Evolutionary conservation across 2,888 invertebrate species (phyloP), one percentile per base, ranked within the genome.

Genomic region (Panzeria rudis): DNA sequence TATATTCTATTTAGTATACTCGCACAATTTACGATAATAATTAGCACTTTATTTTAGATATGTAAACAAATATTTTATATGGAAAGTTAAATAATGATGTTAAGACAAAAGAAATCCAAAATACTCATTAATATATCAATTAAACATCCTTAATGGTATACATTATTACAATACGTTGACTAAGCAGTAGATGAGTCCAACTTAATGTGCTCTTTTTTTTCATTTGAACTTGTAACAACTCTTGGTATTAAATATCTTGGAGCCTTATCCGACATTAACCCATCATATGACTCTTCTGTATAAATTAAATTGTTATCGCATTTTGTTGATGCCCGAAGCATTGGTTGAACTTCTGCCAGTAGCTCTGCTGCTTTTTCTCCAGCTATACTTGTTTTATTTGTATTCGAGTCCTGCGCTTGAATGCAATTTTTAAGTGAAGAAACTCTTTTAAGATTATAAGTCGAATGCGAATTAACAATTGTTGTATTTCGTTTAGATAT

Each of bases 341-440:
- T 73, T 0, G 90, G 90, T 92, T 0, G 93, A 90, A 1, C 94
- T 93, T 94, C 94, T 56, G 89, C 88, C n/a, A 90, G 88, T 72
- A 90, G 85, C 7, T 89, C 90, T n/a, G 89, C 90, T 15, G 91
- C 90, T 50, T 78, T 89, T 88, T 73, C 86, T 87, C 56, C 89
- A 87, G 29, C 88, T 76, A 85, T 88, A 86, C 56, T 69, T 61
- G 25, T 87, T 87, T 20, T 87, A 20, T 54, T 69, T 13, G 44
- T 38, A 6, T 41, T 41, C 2, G 76, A 8, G 15, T 38, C 15
- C 29, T 47, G 56, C 5, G 32, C 13, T 41, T 38, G 44, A 6
- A 44, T 71, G 11, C 15, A 3, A 44, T 56, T 59, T 52, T 61
- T 29, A 9, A 79, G 76, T 47, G 87, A 87, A 41, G 87, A 86